phyloP scores from a whole-genome alignment of 2,113 vertebrate species.

The Cygnus buccinator region DNA sequence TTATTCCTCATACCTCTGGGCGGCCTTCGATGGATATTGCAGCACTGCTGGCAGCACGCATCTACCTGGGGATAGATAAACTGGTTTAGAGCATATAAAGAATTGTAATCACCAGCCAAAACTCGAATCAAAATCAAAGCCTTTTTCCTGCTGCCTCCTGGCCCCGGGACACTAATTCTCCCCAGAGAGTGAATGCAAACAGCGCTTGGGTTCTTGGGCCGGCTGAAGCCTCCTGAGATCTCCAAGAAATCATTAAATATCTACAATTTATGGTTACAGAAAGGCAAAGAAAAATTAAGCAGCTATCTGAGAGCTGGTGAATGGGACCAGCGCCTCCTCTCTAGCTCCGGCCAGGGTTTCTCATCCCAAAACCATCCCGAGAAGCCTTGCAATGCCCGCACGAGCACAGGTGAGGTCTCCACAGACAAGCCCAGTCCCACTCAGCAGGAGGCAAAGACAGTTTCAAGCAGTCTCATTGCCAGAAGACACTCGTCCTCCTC shows the following conservation, averaged over 20 bases:
- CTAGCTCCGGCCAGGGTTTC: not conserved
- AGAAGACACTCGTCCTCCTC: not conserved
- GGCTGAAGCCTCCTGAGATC: not conserved
- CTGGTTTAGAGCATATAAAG: slow-evolving; percentile 39
- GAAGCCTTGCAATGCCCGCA: no score
- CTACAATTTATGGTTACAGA: not conserved
- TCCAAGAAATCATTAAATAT: not conserved
- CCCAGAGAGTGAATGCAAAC: not conserved
- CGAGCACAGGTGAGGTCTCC: no score
- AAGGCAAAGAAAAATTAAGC: not conserved
- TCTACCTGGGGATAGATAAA: slow-evolving; percentile 58
- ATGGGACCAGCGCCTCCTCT: not conserved
- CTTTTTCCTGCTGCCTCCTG: not conserved
- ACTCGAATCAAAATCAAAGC: slow-evolving; percentile 16
- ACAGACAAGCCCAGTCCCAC: accelerated
- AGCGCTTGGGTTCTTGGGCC: not conserved
- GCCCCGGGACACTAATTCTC: slow-evolving; percentile 6
- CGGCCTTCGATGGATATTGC: not conserved
- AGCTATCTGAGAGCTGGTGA: not conserved
- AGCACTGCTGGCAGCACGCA: slow-evolving; percentile 44
- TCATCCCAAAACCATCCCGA: not conserved
- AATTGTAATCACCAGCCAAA: slow-evolving; percentile 18
- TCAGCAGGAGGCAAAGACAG: not conserved
- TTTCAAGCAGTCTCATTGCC: not conserved
- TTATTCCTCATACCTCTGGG: slow-evolving; percentile 62